A percentile compares a stretch with the other conserved stretches of the same genome.
phyloP scores from a whole-genome alignment of 1,140 invertebrate species.

The Leucophenga varia region DNA sequence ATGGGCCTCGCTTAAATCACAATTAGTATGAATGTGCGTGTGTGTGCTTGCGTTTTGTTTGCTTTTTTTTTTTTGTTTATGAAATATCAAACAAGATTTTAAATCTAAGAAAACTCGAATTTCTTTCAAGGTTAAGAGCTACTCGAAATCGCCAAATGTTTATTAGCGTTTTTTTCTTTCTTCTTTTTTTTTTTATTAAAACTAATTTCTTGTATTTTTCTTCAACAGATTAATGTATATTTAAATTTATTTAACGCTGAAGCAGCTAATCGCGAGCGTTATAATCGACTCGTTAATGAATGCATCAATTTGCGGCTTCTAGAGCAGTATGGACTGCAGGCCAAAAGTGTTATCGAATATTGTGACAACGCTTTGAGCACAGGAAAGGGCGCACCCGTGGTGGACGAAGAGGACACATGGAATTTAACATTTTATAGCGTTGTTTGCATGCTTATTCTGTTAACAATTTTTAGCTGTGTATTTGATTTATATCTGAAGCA shows the following conservation, averaged over 20 bases:
- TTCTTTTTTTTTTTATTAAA: too few species aligned
- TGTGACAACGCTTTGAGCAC: too few species aligned
- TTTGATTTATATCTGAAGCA: constrained; percentile 43
- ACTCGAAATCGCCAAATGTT: too few species aligned
- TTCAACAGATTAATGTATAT: constrained; percentile 40
- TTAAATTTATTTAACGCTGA: constrained; percentile 39
- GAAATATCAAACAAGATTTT: constrained; percentile 24
- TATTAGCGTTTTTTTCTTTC: too few species aligned
- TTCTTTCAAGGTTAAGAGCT: constrained; percentile 35
- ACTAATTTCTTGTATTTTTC: too few species aligned
- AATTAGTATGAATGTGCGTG: too few species aligned
- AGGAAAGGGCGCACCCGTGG: constrained; percentile 18
- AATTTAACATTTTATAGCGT: constrained; percentile 38
- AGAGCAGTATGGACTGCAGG: constrained; percentile 26
- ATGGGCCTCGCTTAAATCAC: too few species aligned
- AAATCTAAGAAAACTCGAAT: constrained; percentile 20
- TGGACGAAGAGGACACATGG: constrained; percentile 36
- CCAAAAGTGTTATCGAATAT: constrained; percentile 46
- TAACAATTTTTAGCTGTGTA: constrained; percentile 31
- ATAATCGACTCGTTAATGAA: constrained; percentile 33
- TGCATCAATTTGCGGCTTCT: constrained; percentile 44
- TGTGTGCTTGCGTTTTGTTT: too few species aligned
- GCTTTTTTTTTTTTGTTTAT: background rate
- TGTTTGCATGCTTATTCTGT: constrained; percentile 19
- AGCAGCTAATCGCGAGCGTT: constrained; percentile 28